Conservation (phyloP, 2,797 vertebrate genomes). For the Meda fulgida region DNA sequence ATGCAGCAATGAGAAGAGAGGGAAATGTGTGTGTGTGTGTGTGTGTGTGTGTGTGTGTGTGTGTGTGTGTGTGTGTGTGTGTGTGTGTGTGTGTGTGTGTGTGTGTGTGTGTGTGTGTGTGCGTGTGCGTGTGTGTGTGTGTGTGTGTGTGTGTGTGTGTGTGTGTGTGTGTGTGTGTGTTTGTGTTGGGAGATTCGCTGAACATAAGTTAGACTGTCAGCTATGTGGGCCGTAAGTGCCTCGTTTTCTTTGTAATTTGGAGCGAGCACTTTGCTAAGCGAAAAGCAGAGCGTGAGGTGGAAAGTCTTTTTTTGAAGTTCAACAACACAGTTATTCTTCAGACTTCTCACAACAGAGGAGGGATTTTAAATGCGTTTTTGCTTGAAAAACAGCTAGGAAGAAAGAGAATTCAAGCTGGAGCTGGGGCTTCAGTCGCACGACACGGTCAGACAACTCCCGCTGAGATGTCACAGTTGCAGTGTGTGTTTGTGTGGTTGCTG, state of each 20-base stretch:
- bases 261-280: conserved; percentile 38
- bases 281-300: conserved; percentile 20
- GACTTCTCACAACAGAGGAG: conserved; percentile 19
- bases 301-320: conserved; percentile 37
- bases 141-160: not conserved
- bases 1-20: conserved; percentile 12
- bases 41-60: too few relatives aligned
- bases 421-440: conserved; percentile 28
- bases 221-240: conserved; percentile 45
- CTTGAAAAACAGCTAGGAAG: conserved; percentile 14
- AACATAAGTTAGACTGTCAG: conserved; percentile 51
- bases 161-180: not conserved
- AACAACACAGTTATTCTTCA: conserved; percentile 30
- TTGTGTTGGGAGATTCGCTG: conserved; percentile 25
- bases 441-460: conserved; percentile 37
- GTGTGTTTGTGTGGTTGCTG: conserved; percentile 58
- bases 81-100: conserved; percentile 3
- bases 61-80: not conserved
- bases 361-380: conserved; percentile 25
- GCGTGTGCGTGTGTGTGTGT: not conserved
- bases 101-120: not conserved
- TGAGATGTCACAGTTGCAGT: conserved; percentile 26
- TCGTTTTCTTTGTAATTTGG: conserved; percentile 38
- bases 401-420: conserved; percentile 8
- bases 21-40: not conserved